phyloP scores from a whole-genome alignment of 2,797 vertebrate species.

The Dromococcyx pavoninus region DNA sequence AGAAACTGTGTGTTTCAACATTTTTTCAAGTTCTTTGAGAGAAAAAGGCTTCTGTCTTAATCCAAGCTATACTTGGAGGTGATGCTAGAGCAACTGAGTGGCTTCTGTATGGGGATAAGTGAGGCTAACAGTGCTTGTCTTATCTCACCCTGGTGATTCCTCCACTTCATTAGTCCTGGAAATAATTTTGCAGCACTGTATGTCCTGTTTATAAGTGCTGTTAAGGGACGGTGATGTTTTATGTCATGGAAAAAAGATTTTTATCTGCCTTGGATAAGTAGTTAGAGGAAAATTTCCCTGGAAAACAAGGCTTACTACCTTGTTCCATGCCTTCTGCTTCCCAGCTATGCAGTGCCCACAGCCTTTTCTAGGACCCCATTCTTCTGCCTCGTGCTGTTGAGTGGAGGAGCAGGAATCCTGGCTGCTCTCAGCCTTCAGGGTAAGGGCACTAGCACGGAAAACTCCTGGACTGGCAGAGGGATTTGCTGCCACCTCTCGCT shows the following conservation, averaged over 20 bases:
- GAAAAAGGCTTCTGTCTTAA: background rate
- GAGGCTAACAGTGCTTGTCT: background rate
- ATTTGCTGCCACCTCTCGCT: accelerated
- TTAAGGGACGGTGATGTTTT: background rate
- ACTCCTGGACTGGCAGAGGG: background rate
- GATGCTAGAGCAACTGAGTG: background rate
- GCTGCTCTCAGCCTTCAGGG: background rate
- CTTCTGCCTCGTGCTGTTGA: background rate
- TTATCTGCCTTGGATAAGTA: background rate
- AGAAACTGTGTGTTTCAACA: background rate
- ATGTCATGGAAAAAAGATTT: background rate
- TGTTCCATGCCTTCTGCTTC: background rate
- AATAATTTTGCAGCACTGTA: background rate
- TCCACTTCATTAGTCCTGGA: background rate
- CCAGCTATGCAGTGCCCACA: accelerated
- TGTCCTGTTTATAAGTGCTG: background rate
- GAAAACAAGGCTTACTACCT: background rate
- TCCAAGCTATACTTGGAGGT: background rate
- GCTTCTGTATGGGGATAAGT: background rate
- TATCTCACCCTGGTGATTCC: background rate
- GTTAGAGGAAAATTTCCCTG: background rate
- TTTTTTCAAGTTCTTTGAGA: background rate
- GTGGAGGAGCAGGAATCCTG: background rate
- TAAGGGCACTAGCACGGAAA: background rate
- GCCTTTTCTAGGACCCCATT: background rate